Percentiles rank a stretch among this genome's conserved stretches.
Conservation (phyloP, 64 coral and sea anemone genomes). For the Cladopsammia gracilis region DNA sequence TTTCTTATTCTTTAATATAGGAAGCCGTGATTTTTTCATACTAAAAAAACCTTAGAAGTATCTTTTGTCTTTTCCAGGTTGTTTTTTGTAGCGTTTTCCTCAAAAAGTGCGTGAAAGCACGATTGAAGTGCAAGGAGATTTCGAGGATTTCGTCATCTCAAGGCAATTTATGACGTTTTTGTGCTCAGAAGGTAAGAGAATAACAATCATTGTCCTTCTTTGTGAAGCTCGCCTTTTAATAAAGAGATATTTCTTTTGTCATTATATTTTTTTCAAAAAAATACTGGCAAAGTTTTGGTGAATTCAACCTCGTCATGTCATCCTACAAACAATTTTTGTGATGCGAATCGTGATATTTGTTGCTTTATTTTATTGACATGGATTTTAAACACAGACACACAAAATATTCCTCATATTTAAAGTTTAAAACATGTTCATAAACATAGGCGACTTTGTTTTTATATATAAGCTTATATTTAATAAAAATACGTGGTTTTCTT, state of each 20-base stretch:
- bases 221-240: neutral
- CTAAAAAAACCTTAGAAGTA: neutral
- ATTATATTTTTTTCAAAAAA: too few relatives aligned
- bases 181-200: constrained; percentile 70
- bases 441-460: neutral
- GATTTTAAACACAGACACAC: too few relatives aligned
- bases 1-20: neutral
- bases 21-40: neutral
- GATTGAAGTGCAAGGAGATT: constrained; percentile 66
- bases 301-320: too few relatives aligned
- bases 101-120: constrained; percentile 54
- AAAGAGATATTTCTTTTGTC: too few relatives aligned
- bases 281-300: too few relatives aligned
- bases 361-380: too few relatives aligned
- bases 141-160: constrained; percentile 71
- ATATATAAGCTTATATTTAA: too few relatives aligned
- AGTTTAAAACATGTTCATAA: neutral
- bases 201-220: neutral
- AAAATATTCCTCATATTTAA: neutral
- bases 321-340: too few relatives aligned
- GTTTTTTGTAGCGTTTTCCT: neutral
- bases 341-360: too few relatives aligned
- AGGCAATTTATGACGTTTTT: constrained; percentile 88
- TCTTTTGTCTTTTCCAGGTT: neutral
- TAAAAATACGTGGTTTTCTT: too few relatives aligned